These are phyloP conservation scores for Phasia obesa DNA, from an alignment of 2,888 invertebrate species.

Conservation along the genomic window DNA sequence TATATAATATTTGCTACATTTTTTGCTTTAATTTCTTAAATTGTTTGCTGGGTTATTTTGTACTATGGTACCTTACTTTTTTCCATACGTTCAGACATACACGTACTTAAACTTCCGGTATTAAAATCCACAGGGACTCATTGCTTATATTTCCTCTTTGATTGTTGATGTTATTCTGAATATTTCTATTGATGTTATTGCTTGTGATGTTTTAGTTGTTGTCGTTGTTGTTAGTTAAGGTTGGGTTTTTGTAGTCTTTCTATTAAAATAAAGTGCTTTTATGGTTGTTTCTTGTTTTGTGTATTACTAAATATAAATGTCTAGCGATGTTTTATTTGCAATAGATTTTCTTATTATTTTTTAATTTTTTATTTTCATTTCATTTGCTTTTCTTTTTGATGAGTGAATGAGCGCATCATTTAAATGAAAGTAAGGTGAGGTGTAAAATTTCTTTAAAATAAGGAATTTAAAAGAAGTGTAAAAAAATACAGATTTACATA, in stretches of 20 bases:
- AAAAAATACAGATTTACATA: not conserved
- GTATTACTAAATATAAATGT: slow-evolving; percentile 42
- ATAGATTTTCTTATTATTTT: slow-evolving; percentile 48
- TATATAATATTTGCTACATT: no score
- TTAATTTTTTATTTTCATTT: slow-evolving; percentile 2
- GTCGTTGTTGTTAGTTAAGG: slow-evolving; percentile 18
- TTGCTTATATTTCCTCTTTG: slow-evolving; percentile 62
- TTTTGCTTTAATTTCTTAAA: no score
- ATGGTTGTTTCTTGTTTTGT: slow-evolving; percentile 46
- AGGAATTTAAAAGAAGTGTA: not conserved
- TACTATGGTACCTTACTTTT: slow-evolving; percentile 21
- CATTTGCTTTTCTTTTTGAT: slow-evolving; percentile 1
- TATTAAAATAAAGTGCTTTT: slow-evolving; percentile 69
- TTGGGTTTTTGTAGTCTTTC: slow-evolving; percentile 49
- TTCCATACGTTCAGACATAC: slow-evolving; percentile 36
- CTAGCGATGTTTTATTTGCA: slow-evolving; percentile 49
- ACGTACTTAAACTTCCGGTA: slow-evolving; percentile 57
- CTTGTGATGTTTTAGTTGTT: slow-evolving; percentile 11
- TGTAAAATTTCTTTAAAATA: not conserved
- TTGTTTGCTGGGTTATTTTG: slow-evolving; percentile 30
- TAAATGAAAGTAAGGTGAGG: not conserved
- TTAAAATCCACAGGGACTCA: slow-evolving; percentile 66
- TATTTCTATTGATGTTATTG: slow-evolving; percentile 35
- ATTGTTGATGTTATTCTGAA: slow-evolving; percentile 44
- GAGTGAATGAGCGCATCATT: not conserved